A percentile compares a stretch with the other conserved stretches of the same genome.
These are phyloP conservation scores for Mustela nigripes DNA, from an alignment of 2,113 vertebrate species.

Conservation along the genomic window DNA sequence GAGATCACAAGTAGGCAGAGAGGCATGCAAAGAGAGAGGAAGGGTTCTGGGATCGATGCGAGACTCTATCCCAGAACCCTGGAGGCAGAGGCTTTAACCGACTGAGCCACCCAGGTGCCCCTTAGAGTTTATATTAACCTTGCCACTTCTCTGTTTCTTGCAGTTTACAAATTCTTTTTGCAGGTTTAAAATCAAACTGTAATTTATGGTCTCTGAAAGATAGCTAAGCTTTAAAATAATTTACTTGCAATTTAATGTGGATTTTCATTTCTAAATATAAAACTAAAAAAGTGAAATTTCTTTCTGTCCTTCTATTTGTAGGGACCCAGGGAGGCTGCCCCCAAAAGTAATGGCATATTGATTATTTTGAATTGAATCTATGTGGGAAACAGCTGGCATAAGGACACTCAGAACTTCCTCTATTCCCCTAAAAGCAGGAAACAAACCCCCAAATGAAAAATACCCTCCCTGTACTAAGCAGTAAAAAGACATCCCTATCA, in stretches of 20 bases:
- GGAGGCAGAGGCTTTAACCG: no score
- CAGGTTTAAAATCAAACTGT: neutral
- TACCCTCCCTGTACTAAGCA: neutral
- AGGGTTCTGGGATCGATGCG: no score
- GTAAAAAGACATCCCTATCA: neutral
- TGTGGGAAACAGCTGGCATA: neutral
- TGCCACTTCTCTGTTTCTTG: neutral
- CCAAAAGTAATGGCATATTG: neutral
- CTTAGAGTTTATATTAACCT: neutral
- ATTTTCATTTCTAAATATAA: neutral
- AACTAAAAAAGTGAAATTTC: neutral
- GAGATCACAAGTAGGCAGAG: no score
- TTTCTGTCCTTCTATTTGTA: conserved; percentile 4
- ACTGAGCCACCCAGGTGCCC: no score
- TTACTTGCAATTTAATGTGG: conserved; percentile 53
- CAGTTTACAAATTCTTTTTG: neutral
- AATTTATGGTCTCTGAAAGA: neutral
- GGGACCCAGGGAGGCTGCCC: neutral
- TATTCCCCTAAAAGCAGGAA: neutral
- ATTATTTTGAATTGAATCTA: neutral
- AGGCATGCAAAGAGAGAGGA: no score
- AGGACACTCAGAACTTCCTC: neutral
- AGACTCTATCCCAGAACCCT: no score
- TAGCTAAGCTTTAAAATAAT: neutral
- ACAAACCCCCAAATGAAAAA: neutral